phyloP scores from a whole-genome alignment of 2,113 vertebrate species.

The Odocoileus hemionus region DNA sequence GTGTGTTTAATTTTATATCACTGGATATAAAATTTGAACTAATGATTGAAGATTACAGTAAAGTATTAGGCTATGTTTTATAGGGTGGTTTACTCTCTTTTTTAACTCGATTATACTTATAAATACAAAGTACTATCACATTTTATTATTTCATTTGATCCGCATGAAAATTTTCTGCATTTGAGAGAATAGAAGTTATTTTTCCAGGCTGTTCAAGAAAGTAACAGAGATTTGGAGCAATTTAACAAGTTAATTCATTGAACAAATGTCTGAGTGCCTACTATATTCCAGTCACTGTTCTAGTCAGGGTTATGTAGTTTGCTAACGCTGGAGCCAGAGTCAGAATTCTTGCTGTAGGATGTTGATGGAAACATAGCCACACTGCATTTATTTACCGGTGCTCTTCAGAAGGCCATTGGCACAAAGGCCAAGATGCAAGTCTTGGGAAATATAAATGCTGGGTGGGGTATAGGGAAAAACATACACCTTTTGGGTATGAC shows the following conservation, averaged over 20 bases:
- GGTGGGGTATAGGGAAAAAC: not conserved
- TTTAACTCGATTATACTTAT: not conserved
- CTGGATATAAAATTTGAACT: not conserved
- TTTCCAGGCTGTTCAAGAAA: not conserved
- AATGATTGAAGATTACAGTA: not conserved
- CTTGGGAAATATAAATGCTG: not conserved
- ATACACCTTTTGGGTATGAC: conserved; percentile 20
- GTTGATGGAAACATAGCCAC: not conserved
- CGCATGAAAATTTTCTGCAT: not conserved
- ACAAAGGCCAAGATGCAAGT: not conserved
- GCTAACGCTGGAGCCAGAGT: not conserved
- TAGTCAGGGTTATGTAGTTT: not conserved
- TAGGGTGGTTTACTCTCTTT: not conserved
- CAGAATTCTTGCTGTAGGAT: not conserved
- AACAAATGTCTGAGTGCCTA: not conserved
- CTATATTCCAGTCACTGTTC: not conserved
- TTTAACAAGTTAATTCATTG: not conserved
- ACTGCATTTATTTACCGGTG: not conserved
- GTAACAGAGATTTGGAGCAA: not conserved
- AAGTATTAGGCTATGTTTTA: not conserved
- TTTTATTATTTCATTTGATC: not conserved
- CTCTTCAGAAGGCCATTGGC: not conserved
- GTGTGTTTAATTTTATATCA: conserved; percentile 25
- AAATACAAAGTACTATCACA: not conserved
- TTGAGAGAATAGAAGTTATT: not conserved